Percentiles rank a stretch among this genome's conserved stretches.
phyloP scores from a whole-genome alignment of 1,140 invertebrate species.

The Drosophila grimshawi region DNA sequence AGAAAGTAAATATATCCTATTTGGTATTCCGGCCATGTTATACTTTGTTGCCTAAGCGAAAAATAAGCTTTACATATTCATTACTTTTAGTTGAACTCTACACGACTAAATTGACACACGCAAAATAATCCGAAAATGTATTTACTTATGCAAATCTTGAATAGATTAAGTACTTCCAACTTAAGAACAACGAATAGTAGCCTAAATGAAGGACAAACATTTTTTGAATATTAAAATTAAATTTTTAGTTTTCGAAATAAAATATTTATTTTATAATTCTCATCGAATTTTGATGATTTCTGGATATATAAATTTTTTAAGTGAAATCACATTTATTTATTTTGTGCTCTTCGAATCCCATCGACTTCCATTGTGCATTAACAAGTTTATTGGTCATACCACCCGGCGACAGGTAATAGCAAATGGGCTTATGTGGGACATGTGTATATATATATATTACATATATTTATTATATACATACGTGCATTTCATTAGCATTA shows the following conservation, averaged over 20 bases:
- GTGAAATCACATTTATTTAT: not conserved
- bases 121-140: not conserved
- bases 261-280: no score
- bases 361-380: constrained; percentile 45
- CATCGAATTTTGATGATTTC: no score
- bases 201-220: no score
- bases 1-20: not conserved
- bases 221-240: no score
- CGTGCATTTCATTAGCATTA: constrained; percentile 23
- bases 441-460: not conserved
- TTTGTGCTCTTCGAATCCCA: not conserved
- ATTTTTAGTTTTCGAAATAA: no score
- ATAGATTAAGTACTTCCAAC: no score
- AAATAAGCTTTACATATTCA: constrained; percentile 1
- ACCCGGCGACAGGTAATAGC: constrained; percentile 60
- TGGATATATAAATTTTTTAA: no score
- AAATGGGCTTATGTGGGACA: constrained; percentile 23
- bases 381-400: constrained; percentile 49
- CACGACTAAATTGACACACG: not conserved
- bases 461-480: not conserved
- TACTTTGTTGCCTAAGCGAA: not conserved
- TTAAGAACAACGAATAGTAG: no score
- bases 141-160: not conserved
- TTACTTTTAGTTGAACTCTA: not conserved
- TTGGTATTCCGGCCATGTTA: not conserved